Base-by-base conservation (phyloP, 2,113 vertebrate species). In the Ia io region DNA sequence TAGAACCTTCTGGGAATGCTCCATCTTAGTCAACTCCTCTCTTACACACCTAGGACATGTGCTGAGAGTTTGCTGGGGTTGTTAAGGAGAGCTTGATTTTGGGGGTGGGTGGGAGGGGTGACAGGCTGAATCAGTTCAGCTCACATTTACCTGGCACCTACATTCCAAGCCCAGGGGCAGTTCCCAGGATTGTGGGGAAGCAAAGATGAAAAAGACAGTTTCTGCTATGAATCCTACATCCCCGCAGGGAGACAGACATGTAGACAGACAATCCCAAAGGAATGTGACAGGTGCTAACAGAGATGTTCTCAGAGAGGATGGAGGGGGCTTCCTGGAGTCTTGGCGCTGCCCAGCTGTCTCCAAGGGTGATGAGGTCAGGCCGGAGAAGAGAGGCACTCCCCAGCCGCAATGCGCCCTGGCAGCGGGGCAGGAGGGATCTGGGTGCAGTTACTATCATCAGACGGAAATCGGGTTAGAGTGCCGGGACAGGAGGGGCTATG, bases 61-160 rank as follows among this genome's bases (percentile, higher is more conserved):
- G 49, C 61, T 73, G 73, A 90, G 47, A 70, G 28, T 89, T 78
- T 93, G 47, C 83, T 91, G 70, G 91, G 25, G 8, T 80, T 94
- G 56, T 88, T 65, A 84, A 53, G 59, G 16, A 22, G 70, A 92
- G 14, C 37, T 84, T 70, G 30, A 59, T 20, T 16, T 93, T 70
- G 56, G 22, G 56, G 56, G 56, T 37, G 59, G 1, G 14, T 17
- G 23, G 42, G 16, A 3, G 20, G 40, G 35, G 16, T 73, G 53
- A 82, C 73, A 47, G 35, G 51, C 44, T 71, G 84, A 59, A n/a
- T 89, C 44, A 23, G 32, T 56, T 94, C n/a, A 87, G 42, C 37
- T 88, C 84, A 53, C 17, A 25, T 49, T 88, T 91, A 25, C 22
- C 22, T 11, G 63, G 56, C 3, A 18, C 35, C 65, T 37, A 30